A percentile compares a stretch with the other conserved stretches of the same genome.
Conservation (phyloP, 2,113 vertebrate genomes). For the chimpanzee (Pan troglodytes) region NHGRI_mPanTro3-v2.1_pri NC_072421.2:82885501-82886000, state of each 20-base stretch:
- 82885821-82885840: neutral
- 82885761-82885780: neutral
- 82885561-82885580: conserved; percentile 49
- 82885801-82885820: neutral
- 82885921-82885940: conserved; percentile 9
- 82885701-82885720: conserved; percentile 30
- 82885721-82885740: neutral
- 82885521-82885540: conserved; percentile 36
- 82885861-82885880: neutral
- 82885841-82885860: neutral
- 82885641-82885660: neutral
- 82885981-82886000: conserved; percentile 31
- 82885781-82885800: neutral
- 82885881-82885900: neutral
- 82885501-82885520: neutral
- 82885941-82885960: neutral
- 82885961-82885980: neutral
- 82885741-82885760: neutral
- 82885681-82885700: neutral
- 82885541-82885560: conserved; percentile 53
- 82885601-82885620: conserved; percentile 35
- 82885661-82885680: neutral
- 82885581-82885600: neutral
- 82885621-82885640: neutral
- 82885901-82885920: neutral